These are phyloP conservation scores for Pristionchus pacificus DNA, from an alignment of 1,140 invertebrate species.

Conservation along the genomic window DNA sequence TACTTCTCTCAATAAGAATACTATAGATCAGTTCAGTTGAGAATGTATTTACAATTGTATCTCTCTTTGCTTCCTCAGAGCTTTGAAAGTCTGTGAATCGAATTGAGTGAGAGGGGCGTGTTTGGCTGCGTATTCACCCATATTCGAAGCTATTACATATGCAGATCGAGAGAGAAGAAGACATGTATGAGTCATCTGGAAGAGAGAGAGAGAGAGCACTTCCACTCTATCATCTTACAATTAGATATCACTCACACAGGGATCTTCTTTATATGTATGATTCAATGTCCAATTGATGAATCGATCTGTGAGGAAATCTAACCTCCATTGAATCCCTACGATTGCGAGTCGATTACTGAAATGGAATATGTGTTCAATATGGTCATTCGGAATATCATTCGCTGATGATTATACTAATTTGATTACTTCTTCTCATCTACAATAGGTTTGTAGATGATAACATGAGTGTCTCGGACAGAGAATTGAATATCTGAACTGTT, in stretches of 20 bases:
- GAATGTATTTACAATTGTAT: neutral
- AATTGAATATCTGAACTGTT: slow-evolving; percentile 15
- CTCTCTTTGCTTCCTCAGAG: neutral
- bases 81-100: slow-evolving; percentile 28
- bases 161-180: slow-evolving; percentile 69
- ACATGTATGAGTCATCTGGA: slow-evolving; percentile 64
- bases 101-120: slow-evolving; percentile 18
- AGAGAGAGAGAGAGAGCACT: no score
- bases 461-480: slow-evolving; percentile 13
- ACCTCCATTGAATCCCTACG: slow-evolving; percentile 29
- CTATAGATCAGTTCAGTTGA: neutral
- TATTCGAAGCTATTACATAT: slow-evolving; percentile 81
- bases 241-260: neutral
- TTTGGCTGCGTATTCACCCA: slow-evolving; percentile 38
- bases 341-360: slow-evolving; percentile 24
- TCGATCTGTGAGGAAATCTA: slow-evolving; percentile 24
- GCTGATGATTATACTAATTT: no score
- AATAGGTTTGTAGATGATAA: slow-evolving; percentile 23
- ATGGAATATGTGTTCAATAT: neutral
- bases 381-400: neutral
- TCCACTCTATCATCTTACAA: slow-evolving; percentile 5
- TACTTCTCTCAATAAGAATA: neutral
- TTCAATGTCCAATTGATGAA: slow-evolving; percentile 29
- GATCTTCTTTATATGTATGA: slow-evolving; percentile 4
- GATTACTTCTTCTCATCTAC: slow-evolving; percentile 14